Conservation (phyloP, 1,140 invertebrate genomes). For the Holcopasites calliopsidis region DNA sequence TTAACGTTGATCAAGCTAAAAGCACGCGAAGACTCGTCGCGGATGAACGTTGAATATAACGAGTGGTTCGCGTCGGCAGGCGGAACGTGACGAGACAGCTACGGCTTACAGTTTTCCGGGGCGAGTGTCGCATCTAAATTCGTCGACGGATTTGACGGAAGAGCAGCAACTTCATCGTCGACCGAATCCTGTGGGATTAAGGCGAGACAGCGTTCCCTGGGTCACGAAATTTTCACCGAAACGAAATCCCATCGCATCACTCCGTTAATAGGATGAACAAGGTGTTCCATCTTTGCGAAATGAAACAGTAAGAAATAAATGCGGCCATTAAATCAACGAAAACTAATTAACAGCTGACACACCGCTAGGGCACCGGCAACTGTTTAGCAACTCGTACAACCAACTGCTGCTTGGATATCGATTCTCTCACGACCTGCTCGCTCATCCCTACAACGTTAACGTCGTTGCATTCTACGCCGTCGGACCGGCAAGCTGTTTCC, state of each 20-base stretch:
- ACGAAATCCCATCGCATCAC: neutral
- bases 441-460: neutral
- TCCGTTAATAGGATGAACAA: neutral
- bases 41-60: neutral
- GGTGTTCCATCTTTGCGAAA: too few relatives aligned
- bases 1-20: slow-evolving; percentile 6
- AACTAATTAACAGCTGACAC: slow-evolving; percentile 11
- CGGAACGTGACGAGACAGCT: slow-evolving; percentile 8
- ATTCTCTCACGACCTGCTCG: neutral
- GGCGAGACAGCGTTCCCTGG: neutral
- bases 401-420: neutral
- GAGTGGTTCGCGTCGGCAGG: neutral
- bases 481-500: neutral
- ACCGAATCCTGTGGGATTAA: slow-evolving; percentile 27
- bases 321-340: neutral
- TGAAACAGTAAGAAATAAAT: too few relatives aligned
- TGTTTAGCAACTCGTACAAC: slow-evolving; percentile 14
- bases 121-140: slow-evolving; percentile 32
- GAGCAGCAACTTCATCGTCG: neutral
- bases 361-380: neutral
- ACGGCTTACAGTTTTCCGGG: slow-evolving; percentile 3
- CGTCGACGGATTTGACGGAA: slow-evolving; percentile 29
- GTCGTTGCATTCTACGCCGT: neutral
- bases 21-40: neutral
- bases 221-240: slow-evolving; percentile 1